Evolutionary conservation across 2,113 vertebrate species (phyloP), one percentile per base, ranked within the genome.

Genomic region (Rhinopomastus cyanomelas): DNA sequence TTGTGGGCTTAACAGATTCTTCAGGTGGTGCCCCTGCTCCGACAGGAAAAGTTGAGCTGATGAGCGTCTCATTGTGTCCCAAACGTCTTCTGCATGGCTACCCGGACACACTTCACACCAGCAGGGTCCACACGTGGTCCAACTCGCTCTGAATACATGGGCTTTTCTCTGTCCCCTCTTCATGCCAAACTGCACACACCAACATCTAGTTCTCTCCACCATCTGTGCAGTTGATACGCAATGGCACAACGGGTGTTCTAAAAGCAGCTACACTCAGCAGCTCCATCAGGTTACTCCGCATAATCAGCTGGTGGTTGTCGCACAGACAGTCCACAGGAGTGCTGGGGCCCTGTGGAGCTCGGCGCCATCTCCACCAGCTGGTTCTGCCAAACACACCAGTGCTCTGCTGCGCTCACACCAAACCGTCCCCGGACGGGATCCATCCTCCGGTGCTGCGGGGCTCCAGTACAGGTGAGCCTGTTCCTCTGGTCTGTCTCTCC

Each of bases 311-410:
- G 6, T 9, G 32, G 8, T 7, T n/a, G 39, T 51, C 36, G 32
- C 0, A 0, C 55, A 61, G 51, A 4, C 11, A 16, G 51, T 2
- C 29, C 3, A 4, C 5, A 66, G 44, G 9, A 32, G 75, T 61
- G 62, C 34, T 4, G 0, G 37, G 55, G 69, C 36, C 69, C 55
- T 2, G 16, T 23, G 21, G 19, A 61, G 60, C 57, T 39, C 44
- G 5, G 61, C 1, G 25, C 62, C 0, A 0, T 29, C 39, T 56
- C 49, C 55, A 72, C 0, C 0, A 44, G n/a, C 53, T 5, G 3
- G 69, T 75, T 81, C 68, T 84, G 44, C 53, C 3, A 3, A 72
- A 27, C 10, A 46, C 3, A 2, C 22, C 29, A 29, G 29, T 0
- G 0, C 48, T 66, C 66, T 69, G 25, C 52, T 37, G 36, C 3